Percentiles rank a stretch among this genome's conserved stretches.
These are phyloP conservation scores for Volucella zonaria DNA, from an alignment of 2,888 invertebrate genomes.

Conservation along the genomic window DNA sequence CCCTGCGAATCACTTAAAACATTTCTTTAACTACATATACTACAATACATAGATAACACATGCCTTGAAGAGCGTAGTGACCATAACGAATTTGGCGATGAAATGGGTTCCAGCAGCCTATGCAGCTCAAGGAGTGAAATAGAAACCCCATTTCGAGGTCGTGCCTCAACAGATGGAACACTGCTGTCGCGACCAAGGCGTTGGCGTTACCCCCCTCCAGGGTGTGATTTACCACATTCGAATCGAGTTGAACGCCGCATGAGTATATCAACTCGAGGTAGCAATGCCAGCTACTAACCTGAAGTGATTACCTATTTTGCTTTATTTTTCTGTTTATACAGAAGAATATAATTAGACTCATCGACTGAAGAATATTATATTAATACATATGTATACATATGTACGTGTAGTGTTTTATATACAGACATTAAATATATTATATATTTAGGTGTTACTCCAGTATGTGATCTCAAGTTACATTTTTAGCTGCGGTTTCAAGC, in stretches of 20 bases:
- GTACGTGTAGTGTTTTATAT: conserved; percentile 24
- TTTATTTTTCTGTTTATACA: conserved; percentile 43
- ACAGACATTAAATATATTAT: conserved; percentile 36
- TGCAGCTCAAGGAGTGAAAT: conserved; percentile 82
- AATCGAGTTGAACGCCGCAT: conserved; percentile 86
- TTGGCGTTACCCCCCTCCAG: conserved; percentile 84
- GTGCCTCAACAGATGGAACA: conserved; percentile 90
- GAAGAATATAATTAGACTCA: conserved; percentile 40
- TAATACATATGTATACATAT: conserved; percentile 21
- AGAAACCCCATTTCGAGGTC: conserved; percentile 86
- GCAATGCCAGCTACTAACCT: conserved; percentile 81
- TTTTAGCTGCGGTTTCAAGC: conserved; percentile 69
- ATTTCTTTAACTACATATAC: neutral
- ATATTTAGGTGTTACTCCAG: conserved; percentile 61
- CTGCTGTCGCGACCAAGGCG: conserved; percentile 85
- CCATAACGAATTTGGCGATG: conserved; percentile 85
- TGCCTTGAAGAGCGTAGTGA: conserved; percentile 85
- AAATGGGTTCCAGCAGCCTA: conserved; percentile 80
- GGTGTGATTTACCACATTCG: conserved; percentile 82
- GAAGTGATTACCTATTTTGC: conserved; percentile 21
- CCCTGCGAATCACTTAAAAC: neutral
- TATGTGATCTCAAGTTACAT: conserved; percentile 72
- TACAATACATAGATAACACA: conserved; percentile 85
- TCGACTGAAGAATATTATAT: conserved; percentile 60
- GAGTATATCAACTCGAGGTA: conserved; percentile 88